phyloP scores from a whole-genome alignment of 2,888 invertebrate species.

The Lordiphosa andalusiaca region DNA sequence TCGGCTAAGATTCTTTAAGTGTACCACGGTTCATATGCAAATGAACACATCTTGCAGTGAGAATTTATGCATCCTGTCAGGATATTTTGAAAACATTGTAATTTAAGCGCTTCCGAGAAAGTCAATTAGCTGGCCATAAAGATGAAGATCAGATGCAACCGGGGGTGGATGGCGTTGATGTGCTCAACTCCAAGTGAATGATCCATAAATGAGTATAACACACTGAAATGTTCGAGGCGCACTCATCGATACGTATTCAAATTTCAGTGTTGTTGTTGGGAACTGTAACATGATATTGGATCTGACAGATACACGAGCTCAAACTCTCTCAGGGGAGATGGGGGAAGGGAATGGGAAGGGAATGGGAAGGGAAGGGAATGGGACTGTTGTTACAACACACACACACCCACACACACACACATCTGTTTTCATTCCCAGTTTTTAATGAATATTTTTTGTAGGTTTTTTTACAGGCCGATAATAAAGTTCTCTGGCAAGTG shows the following conservation, averaged over 20 bases:
- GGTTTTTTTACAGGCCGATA: too few species aligned
- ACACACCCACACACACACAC: slow-evolving; percentile 31
- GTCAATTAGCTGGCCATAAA: slow-evolving; percentile 70
- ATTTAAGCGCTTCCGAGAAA: slow-evolving; percentile 72
- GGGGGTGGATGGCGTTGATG: slow-evolving; percentile 28
- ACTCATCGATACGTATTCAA: slow-evolving; percentile 71
- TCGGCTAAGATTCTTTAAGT: slow-evolving; percentile 34
- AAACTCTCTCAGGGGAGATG: slow-evolving; percentile 37
- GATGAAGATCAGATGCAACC: slow-evolving; percentile 11
- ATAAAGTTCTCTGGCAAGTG: too few species aligned
- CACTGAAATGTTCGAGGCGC: too few species aligned
- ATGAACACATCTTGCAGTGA: slow-evolving; percentile 3
- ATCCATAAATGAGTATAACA: slow-evolving; percentile 49
- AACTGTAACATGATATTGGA: slow-evolving; percentile 66
- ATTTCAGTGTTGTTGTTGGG: slow-evolving; percentile 42
- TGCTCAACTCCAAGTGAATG: slow-evolving; percentile 30
- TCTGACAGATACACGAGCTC: slow-evolving; percentile 66
- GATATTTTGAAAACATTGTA: slow-evolving; percentile 74
- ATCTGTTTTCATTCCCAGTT: slow-evolving; percentile 35
- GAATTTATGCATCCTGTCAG: slow-evolving; percentile 75
- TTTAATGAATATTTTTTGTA: not conserved
- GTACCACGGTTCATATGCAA: not conserved
- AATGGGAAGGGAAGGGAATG: not conserved
- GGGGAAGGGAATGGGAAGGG: not conserved
- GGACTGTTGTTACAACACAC: slow-evolving; percentile 27